Base-by-base conservation (phyloP, 2,113 vertebrate genomes). In the Psittacula cyanocephala region DNA sequence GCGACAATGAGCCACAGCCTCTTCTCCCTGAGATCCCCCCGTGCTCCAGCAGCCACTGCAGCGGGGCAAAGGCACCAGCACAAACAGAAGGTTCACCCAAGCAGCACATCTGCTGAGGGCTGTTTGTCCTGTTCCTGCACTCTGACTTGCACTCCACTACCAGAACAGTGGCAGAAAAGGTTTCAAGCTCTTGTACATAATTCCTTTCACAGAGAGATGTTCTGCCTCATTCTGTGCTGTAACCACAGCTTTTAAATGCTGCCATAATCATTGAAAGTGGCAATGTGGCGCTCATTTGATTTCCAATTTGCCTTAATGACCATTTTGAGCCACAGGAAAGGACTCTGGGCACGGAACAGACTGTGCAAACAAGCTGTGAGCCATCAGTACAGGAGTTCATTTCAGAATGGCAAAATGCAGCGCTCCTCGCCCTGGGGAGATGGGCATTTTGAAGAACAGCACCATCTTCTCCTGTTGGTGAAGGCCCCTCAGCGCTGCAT, bases 311-410 rank as follows among this genome's bases (percentile, higher is more conserved):
- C 63, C 62, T 76, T 76, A 46, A 71, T 31, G 84, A 89, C 76
- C 79, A 74, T 52, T 91, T 77, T 67, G 74, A 92, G 75, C 68
- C 76, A n/a, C 64, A 35, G 69, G 75, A 95, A 91, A 91, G 91
- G 82, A 92, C 94, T 86, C 88, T 91, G 95, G 95, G 97, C 93
- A 69, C 14, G 25, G 91, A 94, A 79, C 13, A 65, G 53, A 11
- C 60, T 17, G 9, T 37, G 77, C 62, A 49, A 53, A 37, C 23
- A 60, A 53, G 17, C 22, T 79, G 52, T 89, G 94, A 93, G 83
- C 81, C 74, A 80, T 59, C 88, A 88, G 64, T 60, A 49, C 82
- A 60, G 35, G 83, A 90, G 87, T 89, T 92, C 25, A 95, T 95
- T 89, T 93, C 77, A 64, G 83, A 33, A 39, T 76, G 17, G 88